Evolutionary conservation across 2,113 vertebrate species (phyloP), one percentile per base, ranked within the genome.

Genomic region (Psittacara wagleri): DNA sequence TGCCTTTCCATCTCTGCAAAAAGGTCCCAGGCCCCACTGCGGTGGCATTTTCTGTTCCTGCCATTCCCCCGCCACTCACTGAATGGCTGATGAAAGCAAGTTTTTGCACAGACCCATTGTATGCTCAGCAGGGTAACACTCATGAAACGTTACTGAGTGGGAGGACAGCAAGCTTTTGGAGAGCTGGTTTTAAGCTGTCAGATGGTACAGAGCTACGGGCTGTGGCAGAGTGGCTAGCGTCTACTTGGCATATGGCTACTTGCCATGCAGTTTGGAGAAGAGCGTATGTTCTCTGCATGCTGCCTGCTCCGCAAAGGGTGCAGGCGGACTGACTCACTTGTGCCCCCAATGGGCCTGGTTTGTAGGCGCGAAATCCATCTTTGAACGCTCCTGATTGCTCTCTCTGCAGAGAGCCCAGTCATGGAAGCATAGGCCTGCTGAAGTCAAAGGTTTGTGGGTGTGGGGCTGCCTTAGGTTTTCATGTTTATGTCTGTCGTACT

Each of bases 51-150:
- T 62, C 55, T 46, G 22, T 41, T 29, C 85, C n/a, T 79, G 88
- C 25, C 44, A 12, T 86, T 87, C 62, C 69, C 63, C 66, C 37
- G 24, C 35, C 41, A 25, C 35, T 62, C 75, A 14, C 55, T 59
- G 75, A 64, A 79, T 3, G 64, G 48, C n/a, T 87, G 82, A 11
- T 25, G 24, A 79, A 72, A 79, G 44, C n/a, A 69, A 44, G n/a
- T 39, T 57, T 86, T 88, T 1, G 0, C 16, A 18, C 43, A 86
- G 54, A 43, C 39, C 3, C 11, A 2, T 20, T 4, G 5, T 7
- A 2, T 3, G 11, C 35, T 28, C 75, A 62, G 49, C 37, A 27
- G 17, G 35, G 13, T 39, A 24, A 6, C 2, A 1, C 28, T 49
- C 41, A 6, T 27, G 10, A 24, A 43, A 51, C 20, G 48, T n/a